A percentile compares a stretch with the other conserved stretches of the same genome.
Conservation (phyloP, 2,797 vertebrate genomes). For the Epinephelus awoara region DNA sequence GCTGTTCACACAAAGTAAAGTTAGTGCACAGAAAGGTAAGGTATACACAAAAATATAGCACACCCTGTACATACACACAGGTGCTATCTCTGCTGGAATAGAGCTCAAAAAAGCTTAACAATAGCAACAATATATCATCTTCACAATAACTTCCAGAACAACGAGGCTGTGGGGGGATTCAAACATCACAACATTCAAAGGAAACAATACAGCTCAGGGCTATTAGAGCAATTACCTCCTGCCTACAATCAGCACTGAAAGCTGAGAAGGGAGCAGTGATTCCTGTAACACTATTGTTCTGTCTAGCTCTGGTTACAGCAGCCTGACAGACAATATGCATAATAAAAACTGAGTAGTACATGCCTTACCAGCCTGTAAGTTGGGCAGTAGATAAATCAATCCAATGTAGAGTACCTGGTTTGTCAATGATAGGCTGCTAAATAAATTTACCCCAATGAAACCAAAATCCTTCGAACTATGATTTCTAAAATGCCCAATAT, state of each 20-base stretch:
- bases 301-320: constrained; percentile 10
- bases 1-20: constrained; percentile 78
- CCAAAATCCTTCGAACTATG: not conserved
- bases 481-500: constrained; percentile 9
- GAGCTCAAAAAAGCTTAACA: constrained; percentile 2
- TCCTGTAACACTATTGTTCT: constrained; percentile 4
- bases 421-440: not conserved
- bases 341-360: not conserved
- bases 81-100: not conserved
- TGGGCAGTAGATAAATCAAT: not conserved
- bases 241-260: constrained; percentile 21
- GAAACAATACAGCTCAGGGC: constrained; percentile 22
- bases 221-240: not conserved
- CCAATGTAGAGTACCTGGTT: not conserved
- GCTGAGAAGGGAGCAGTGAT: constrained; percentile 22
- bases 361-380: not conserved
- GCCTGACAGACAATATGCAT: not conserved
- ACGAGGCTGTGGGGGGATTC: not conserved
- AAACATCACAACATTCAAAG: not conserved
- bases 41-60: not conserved
- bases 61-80: constrained; percentile 2
- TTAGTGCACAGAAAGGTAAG: not conserved
- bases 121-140: not conserved
- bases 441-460: constrained; percentile 1
- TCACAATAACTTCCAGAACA: constrained; percentile 15